A percentile compares a stretch with the other conserved stretches of the same genome.
These are phyloP conservation scores for Coleophora deauratella DNA, from an alignment of 2,888 invertebrate genomes.

Conservation along the genomic window DNA sequence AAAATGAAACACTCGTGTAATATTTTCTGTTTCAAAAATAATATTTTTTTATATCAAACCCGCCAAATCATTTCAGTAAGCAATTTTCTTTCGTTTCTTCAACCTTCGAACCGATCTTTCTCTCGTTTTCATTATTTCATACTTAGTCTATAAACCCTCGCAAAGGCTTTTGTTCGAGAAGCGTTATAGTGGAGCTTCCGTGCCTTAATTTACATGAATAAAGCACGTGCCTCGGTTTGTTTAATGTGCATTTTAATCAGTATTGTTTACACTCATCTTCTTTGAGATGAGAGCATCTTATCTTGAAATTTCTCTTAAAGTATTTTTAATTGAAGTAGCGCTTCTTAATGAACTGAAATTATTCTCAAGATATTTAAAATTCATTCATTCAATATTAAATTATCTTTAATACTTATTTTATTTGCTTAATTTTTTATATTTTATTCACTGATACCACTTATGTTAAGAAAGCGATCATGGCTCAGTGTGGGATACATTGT, in stretches of 20 bases:
- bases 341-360: too few relatives aligned
- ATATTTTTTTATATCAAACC: conserved; percentile 3
- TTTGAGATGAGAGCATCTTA: too few relatives aligned
- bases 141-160: conserved; percentile 28
- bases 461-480: too few relatives aligned
- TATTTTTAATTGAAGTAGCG: too few relatives aligned
- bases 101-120: conserved; percentile 18
- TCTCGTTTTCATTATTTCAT: conserved; percentile 45
- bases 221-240: conserved; percentile 25
- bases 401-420: too few relatives aligned
- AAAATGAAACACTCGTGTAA: conserved; percentile 1
- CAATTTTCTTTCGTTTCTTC: conserved; percentile 15
- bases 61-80: conserved; percentile 13
- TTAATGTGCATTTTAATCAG: conserved; percentile 32
- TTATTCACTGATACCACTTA: too few relatives aligned
- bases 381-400: too few relatives aligned
- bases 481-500: too few relatives aligned
- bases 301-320: too few relatives aligned
- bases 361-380: too few relatives aligned
- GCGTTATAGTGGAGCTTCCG: conserved; percentile 34
- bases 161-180: conserved; percentile 41
- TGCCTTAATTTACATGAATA: conserved; percentile 51
- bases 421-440: too few relatives aligned
- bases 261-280: conserved; percentile 13
- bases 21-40: conserved; percentile 11